phyloP scores from a whole-genome alignment of 2,797 vertebrate genomes.

The Bufotes viridis region DNA sequence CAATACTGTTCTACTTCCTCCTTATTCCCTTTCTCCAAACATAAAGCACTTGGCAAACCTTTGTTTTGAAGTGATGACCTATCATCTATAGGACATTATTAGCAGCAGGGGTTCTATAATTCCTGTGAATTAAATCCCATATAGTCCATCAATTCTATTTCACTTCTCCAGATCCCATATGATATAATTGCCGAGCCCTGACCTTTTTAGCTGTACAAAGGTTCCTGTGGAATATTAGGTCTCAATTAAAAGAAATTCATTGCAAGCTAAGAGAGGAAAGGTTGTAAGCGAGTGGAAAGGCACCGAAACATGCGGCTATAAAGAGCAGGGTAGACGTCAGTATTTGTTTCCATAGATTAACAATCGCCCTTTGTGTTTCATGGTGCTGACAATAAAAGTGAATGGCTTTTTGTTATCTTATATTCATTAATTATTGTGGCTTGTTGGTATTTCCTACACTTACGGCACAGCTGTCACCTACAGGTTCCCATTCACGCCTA shows the following conservation, averaged over 20 bases:
- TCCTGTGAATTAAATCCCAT: background rate
- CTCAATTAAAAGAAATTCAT: conserved; percentile 34
- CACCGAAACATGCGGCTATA: background rate
- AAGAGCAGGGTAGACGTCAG: background rate
- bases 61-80: background rate
- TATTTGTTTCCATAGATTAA: conserved; percentile 39
- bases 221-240: conserved; percentile 28
- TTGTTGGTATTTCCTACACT: conserved; percentile 16
- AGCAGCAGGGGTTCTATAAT: background rate
- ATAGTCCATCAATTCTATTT: background rate
- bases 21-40: background rate
- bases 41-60: background rate
- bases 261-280: conserved; percentile 35
- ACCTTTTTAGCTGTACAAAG: conserved; percentile 29
- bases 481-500: background rate
- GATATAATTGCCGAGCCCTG: conserved; percentile 41
- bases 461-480: conserved; percentile 24
- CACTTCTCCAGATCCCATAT: conserved; percentile 4
- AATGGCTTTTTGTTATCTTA: conserved; percentile 30
- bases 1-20: background rate
- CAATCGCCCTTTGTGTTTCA: conserved; percentile 25
- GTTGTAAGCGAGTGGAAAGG: conserved; percentile 12
- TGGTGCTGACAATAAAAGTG: conserved; percentile 19
- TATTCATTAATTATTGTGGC: conserved; percentile 43
- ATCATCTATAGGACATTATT: background rate